Base-by-base conservation (phyloP, 2,797 vertebrate genomes). In the Falco biarmicus region DNA sequence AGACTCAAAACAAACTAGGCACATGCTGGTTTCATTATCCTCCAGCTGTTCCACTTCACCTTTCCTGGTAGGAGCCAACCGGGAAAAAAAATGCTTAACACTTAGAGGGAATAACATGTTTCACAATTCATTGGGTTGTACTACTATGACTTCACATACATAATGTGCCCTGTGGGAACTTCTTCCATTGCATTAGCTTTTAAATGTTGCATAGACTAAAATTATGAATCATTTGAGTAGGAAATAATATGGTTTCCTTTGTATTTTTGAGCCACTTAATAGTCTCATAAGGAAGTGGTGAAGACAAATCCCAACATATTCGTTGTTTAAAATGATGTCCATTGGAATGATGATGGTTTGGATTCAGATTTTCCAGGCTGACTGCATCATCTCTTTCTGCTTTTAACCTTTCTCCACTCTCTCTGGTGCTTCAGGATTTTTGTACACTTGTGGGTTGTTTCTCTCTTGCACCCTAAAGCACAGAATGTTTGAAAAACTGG, bases 1-100 rank as follows among this genome's bases (percentile, higher is more conserved):
- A 91, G 90, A 84, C 84, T 97, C 87, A 97, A 94, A 96, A 95
- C 93, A 97, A 97, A 96, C 93, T 81, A 95, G 87, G 87, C 73
- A 86, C 97, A 97, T 93, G 96, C 96, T 97, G 97, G 77, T 96
- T 97, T 96, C 95, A 97, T 97, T 97, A 97, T 97, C 89, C 68
- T 96, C 92, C 93, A 97, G 93, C 96, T 94, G 93, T 96, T 96
- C 94, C 89, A 95, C 95, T 97, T 97, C 96, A 97, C 97, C 96
- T 97, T 97, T 96, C 94, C 91, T 97, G 75, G 92, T 95, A 97
- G 95, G 95, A 95, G 86, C 89, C 94, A 94, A 84, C 60, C 1
- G 3, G 87, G 80, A 50, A 94, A 95, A 95, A 96, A 90, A 92
- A 66, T 90, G 70, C 82, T 97, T 97, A 94, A 96, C 87, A 88